phyloP scores from a whole-genome alignment of 2,888 invertebrate species.

The Physocephala rufipes region DNA sequence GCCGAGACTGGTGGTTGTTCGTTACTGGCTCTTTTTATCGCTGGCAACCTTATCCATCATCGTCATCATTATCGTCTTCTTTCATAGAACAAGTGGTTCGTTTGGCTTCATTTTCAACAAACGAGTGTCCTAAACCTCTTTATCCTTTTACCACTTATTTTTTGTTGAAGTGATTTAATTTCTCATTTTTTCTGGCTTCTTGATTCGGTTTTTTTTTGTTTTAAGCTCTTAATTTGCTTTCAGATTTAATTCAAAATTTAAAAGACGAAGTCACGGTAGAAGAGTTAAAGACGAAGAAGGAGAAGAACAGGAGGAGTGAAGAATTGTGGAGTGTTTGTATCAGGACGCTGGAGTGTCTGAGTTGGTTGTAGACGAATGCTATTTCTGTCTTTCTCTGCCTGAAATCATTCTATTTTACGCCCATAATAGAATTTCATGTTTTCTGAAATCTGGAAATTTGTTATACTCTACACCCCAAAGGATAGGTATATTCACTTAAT shows the following conservation, averaged over 20 bases:
- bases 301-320: too few relatives aligned
- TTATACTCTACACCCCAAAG: too few relatives aligned
- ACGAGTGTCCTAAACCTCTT: neutral
- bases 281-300: too few relatives aligned
- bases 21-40: conserved; percentile 7
- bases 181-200: conserved; percentile 6
- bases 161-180: conserved; percentile 29
- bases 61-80: neutral
- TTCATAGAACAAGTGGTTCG: conserved; percentile 23
- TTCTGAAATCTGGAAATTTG: too few relatives aligned
- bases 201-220: conserved; percentile 11
- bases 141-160: neutral
- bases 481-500: too few relatives aligned
- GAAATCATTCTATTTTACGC: too few relatives aligned
- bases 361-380: too few relatives aligned
- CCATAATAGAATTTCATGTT: too few relatives aligned
- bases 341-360: too few relatives aligned
- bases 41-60: neutral
- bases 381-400: too few relatives aligned
- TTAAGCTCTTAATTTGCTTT: conserved; percentile 34
- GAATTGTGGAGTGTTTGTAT: too few relatives aligned
- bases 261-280: conserved; percentile 23
- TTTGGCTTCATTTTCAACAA: conserved; percentile 2
- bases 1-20: neutral
- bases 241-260: conserved; percentile 33